Conservation (phyloP, 1,140 invertebrate species). For the Calliphora vicina region DNA sequence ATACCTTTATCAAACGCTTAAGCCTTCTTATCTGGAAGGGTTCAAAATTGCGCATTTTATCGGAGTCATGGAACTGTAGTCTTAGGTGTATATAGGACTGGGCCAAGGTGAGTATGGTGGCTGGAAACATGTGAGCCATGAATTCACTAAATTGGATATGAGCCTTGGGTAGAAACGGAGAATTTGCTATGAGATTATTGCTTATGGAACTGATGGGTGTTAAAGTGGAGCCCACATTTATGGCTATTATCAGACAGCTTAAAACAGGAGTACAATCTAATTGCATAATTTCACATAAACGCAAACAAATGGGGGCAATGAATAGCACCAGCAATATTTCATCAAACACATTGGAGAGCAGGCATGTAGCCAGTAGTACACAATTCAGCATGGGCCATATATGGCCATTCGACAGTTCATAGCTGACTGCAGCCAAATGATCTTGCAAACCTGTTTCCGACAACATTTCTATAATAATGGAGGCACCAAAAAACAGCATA, state of each 20-base stretch:
- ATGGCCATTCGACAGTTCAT: constrained; percentile 35
- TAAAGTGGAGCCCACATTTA: constrained; percentile 22
- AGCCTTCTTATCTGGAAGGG: constrained; percentile 18
- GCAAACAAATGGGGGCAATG: constrained; percentile 18
- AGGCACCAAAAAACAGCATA: constrained; percentile 27
- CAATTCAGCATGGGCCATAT: constrained; percentile 36
- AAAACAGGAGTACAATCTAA: constrained; percentile 31
- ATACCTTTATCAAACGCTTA: constrained; percentile 20
- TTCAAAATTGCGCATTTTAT: constrained; percentile 24
- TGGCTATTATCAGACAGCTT: constrained; percentile 26
- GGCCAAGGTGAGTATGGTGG: neutral
- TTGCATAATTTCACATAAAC: constrained; percentile 37
- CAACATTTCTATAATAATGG: constrained; percentile 30
- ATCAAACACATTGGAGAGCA: neutral
- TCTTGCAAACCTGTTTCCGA: constrained; percentile 36
- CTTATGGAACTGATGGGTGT: constrained; percentile 11
- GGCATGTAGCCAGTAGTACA: neutral
- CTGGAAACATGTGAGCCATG: constrained; percentile 12
- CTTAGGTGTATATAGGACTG: constrained; percentile 31
- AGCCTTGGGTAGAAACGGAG: neutral
- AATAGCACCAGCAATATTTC: neutral
- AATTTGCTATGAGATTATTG: neutral
- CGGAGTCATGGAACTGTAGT: constrained; percentile 13
- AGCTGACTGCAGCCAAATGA: constrained; percentile 23
- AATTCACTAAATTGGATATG: neutral